Evolutionary conservation across 2,113 vertebrate species (phyloP).

Genomic region (Podarcis muralis): DNA sequence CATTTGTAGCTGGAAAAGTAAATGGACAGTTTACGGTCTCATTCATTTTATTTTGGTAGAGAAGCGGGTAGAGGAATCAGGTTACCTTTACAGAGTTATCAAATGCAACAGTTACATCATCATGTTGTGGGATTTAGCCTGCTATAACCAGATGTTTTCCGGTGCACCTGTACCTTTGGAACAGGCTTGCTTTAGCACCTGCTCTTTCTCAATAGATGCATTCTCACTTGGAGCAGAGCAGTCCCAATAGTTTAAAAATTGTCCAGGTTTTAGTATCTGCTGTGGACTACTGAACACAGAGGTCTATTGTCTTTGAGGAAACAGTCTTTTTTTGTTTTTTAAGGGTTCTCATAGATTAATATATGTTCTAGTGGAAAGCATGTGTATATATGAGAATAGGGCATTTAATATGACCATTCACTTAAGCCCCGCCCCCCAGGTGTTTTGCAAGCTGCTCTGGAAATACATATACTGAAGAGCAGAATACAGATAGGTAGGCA

Average conservation of each 20-base stretch:
- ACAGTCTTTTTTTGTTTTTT: neutral
- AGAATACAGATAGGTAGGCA: too few relatives aligned
- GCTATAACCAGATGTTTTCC: slow-evolving; percentile 21
- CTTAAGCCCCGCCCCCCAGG: neutral
- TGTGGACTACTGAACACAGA: neutral
- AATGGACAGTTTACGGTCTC: slow-evolving; percentile 27
- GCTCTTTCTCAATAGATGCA: slow-evolving; percentile 40
- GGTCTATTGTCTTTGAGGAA: neutral
- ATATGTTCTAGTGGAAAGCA: neutral
- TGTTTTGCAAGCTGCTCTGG: neutral
- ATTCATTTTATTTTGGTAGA: slow-evolving; percentile 29
- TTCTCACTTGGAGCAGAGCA: slow-evolving; percentile 37
- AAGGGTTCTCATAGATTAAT: neutral
- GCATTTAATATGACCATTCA: neutral
- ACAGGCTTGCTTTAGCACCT: slow-evolving; percentile 29
- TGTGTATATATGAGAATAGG: too few relatives aligned
- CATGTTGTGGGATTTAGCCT: slow-evolving; percentile 19
- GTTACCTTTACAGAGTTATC: slow-evolving; percentile 23
- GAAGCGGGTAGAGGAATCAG: neutral
- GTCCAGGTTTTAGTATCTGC: slow-evolving; percentile 3
- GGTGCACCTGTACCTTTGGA: slow-evolving; percentile 41
- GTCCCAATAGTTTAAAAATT: slow-evolving; percentile 42
- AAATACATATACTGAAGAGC: neutral
- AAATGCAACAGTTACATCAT: slow-evolving; percentile 49
- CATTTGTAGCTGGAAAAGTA: slow-evolving; percentile 25